Base-by-base conservation (phyloP, 2,113 vertebrate genomes). In the Fukomys damarensis region DNA sequence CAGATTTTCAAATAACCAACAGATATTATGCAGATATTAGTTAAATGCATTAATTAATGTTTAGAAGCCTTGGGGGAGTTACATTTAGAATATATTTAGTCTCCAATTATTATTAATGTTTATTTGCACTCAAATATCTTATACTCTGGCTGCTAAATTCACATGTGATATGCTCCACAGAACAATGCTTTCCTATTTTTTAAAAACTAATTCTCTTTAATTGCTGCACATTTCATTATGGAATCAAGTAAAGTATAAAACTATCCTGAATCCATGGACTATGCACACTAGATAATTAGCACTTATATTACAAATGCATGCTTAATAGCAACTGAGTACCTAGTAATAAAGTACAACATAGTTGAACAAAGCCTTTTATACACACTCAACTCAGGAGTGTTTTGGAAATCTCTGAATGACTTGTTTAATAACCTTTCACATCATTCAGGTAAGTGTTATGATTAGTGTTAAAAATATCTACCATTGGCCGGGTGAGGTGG, bases 121-220 rank as follows among this genome's bases (percentile, higher is more conserved):
- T 88, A 87, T 84, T 95, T 88, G 2, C 10, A 86, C 20, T 12
- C 52, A 80, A 86, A 93, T 70, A 58, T 93, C 72, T 84, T 17
- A 41, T 59, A 58, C 92, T 84, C 63, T 92, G 54, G 38, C 26
- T 91, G 95, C 54, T 93, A 87, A 90, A 88, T 77, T 93, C 12
- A 72, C 3, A 88, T 30, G 43, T 3, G 17, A 10, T 61, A 88
- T 91, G 35, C 30, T 26, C 54, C 30, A 28, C 5, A 20, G 7
- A 87, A 56, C 7, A 38, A 28, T 89, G 13, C 81, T 93, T 79
- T 66, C 38, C 63, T 65, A 8, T 26, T 46, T 77, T 56, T 68
- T 11, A 41, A 70, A 16, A 41, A 65, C n/a, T n/a, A 94, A 90
- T 63, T 28, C 1, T 41, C 74, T 93, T 88, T 94, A 87, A 89